Evolutionary conservation across 2,888 invertebrate species (phyloP).

Genomic region (Phengaris arion): DNA sequence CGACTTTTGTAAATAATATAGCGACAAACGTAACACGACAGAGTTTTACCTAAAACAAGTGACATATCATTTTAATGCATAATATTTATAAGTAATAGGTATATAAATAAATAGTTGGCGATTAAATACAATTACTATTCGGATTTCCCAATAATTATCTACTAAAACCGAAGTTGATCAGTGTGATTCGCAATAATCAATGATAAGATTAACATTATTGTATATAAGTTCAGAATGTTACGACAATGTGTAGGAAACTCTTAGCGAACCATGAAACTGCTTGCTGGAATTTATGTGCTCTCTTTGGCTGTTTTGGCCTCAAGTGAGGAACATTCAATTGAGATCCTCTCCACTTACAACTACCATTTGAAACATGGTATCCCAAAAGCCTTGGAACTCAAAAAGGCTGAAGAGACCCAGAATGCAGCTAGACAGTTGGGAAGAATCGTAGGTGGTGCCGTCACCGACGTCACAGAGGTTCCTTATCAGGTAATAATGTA

Average conservation of each 20-base stretch:
- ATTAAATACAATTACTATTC: not conserved
- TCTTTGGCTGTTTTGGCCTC: slow-evolving; percentile 42
- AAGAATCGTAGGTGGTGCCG: slow-evolving; percentile 53
- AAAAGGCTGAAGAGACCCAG: slow-evolving; percentile 43
- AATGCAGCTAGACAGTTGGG: slow-evolving; percentile 10
- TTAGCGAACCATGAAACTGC: slow-evolving; percentile 38
- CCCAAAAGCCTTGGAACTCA: slow-evolving; percentile 48
- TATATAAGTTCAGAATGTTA: not conserved
- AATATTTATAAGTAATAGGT: too few relatives aligned
- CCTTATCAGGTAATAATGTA: slow-evolving; percentile 54
- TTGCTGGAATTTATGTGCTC: slow-evolving; percentile 39
- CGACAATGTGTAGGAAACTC: not conserved
- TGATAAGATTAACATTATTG: slow-evolving; percentile 13
- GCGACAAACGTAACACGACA: too few relatives aligned
- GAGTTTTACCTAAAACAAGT: too few relatives aligned
- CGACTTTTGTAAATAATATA: too few relatives aligned
- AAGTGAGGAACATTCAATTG: slow-evolving; percentile 39
- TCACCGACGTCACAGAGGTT: slow-evolving; percentile 46
- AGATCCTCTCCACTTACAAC: slow-evolving; percentile 43
- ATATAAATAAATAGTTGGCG: too few relatives aligned
- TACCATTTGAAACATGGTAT: slow-evolving; percentile 56
- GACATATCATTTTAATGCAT: too few relatives aligned
- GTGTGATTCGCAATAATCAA: not conserved
- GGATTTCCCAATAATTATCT: not conserved
- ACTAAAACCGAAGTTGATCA: not conserved